Evolutionary conservation across 2,797 vertebrate species (phyloP).

Genomic region (Hyperoplus lanceolatus): DNA sequence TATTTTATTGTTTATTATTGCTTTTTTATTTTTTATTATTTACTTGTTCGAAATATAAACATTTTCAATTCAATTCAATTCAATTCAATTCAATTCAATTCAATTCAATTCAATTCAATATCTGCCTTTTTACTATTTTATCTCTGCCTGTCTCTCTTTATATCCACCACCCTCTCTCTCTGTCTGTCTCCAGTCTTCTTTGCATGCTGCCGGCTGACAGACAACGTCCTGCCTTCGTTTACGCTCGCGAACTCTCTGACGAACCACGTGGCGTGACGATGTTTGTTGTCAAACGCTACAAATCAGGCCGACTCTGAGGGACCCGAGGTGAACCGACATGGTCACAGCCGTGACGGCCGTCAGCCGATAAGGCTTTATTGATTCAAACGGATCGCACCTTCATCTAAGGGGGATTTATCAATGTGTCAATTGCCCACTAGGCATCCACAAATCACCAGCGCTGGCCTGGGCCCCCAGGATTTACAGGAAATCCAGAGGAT

Average conservation of each 20-base stretch:
- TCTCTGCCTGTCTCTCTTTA: slow-evolving; percentile 50
- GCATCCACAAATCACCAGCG: slow-evolving; percentile 74
- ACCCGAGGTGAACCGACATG: slow-evolving; percentile 83
- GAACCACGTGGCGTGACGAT: slow-evolving; percentile 76
- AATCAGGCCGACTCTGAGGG: slow-evolving; percentile 79
- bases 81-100: too few species aligned
- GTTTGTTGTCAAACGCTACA: slow-evolving; percentile 81
- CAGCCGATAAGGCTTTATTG: slow-evolving; percentile 93
- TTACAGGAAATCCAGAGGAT: slow-evolving; percentile 91
- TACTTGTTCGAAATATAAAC: too few species aligned
- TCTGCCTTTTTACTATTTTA: slow-evolving; percentile 42
- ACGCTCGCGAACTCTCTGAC: slow-evolving; percentile 73
- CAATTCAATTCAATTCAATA: not conserved
- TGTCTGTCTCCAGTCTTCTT: slow-evolving; percentile 39
- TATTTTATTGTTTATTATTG: too few species aligned
- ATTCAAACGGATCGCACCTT: slow-evolving; percentile 91
- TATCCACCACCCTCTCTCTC: slow-evolving; percentile 46
- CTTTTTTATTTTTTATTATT: too few species aligned
- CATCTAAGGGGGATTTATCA: slow-evolving; percentile 95
- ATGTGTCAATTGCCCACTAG: slow-evolving; percentile 88
- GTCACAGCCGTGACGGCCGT: slow-evolving; percentile 82
- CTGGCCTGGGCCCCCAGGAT: slow-evolving; percentile 79
- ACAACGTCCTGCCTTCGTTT: slow-evolving; percentile 72
- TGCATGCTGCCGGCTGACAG: slow-evolving; percentile 65
- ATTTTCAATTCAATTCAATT: too few species aligned